These are phyloP conservation scores for Campoletis sonorensis DNA, from an alignment of 1,140 invertebrate species.

Conservation along the genomic window DNA sequence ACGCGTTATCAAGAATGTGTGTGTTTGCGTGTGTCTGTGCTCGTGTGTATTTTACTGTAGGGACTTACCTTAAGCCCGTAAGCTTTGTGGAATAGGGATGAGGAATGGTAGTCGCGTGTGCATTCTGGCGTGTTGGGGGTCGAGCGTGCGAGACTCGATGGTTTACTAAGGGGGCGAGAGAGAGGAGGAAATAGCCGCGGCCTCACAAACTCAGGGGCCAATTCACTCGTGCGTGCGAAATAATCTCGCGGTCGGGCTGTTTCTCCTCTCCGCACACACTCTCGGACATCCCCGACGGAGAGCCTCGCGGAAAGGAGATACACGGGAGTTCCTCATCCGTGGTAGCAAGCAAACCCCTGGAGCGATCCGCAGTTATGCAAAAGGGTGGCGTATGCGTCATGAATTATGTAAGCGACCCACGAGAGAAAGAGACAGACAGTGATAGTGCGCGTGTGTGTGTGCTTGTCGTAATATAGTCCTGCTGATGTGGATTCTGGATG, in stretches of 20 bases:
- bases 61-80: constrained; percentile 15
- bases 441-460: not conserved
- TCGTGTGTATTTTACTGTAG: not conserved
- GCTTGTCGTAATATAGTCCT: not conserved
- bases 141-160: constrained; percentile 28
- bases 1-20: not conserved
- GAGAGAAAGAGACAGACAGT: not conserved
- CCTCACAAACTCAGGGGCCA: constrained; percentile 10
- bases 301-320: constrained; percentile 49
- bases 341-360: constrained; percentile 34
- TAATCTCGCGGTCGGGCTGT: constrained; percentile 58
- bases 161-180: not conserved
- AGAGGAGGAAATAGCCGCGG: not conserved
- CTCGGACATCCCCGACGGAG: constrained; percentile 51
- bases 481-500: not conserved
- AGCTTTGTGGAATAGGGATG: not conserved
- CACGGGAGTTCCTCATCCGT: constrained; percentile 35
- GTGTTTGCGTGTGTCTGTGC: not conserved
- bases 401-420: constrained; percentile 68
- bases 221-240: constrained; percentile 66
- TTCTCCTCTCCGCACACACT: constrained; percentile 17
- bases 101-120: constrained; percentile 58
- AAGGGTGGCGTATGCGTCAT: constrained; percentile 60
- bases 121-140: constrained; percentile 58
- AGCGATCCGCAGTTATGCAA: constrained; percentile 60